Evolutionary conservation across 2,888 invertebrate species (phyloP).

Genomic region (Pyralis farinalis): DNA sequence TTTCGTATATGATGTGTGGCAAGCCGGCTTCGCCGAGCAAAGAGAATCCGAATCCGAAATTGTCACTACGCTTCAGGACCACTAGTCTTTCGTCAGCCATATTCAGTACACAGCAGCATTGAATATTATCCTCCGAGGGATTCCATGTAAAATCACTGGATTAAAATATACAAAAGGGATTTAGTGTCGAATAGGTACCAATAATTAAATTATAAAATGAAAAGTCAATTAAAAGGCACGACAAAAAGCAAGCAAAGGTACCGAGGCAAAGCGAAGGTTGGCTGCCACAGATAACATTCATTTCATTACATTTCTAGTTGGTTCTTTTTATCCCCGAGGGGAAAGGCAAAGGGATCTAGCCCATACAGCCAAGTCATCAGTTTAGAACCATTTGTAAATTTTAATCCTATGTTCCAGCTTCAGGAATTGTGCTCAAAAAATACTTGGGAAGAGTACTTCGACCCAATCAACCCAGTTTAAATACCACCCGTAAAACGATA

Average conservation of each 20-base stretch:
- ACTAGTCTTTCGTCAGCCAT: conserved; percentile 96
- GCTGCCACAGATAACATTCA: no score
- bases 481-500: no score
- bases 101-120: conserved; percentile 79
- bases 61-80: conserved; percentile 92
- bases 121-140: conserved; percentile 60
- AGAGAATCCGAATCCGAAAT: conserved; percentile 95
- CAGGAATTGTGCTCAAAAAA: no score
- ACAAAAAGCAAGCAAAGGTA: conserved; percentile 68
- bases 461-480: no score
- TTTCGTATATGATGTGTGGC: conserved; percentile 96
- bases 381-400: no score
- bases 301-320: no score
- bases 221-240: conserved; percentile 63
- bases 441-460: no score
- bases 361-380: no score
- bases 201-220: conserved; percentile 45
- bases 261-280: conserved; percentile 68
- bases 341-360: no score
- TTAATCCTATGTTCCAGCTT: no score
- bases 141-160: conserved; percentile 55
- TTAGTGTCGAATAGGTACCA: conserved; percentile 28
- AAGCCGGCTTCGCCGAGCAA: conserved; percentile 94
- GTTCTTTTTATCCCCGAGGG: no score
- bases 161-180: conserved; percentile 45